phyloP scores from a whole-genome alignment of 2,113 vertebrate species.

The Cyprinodon tularosa region DNA sequence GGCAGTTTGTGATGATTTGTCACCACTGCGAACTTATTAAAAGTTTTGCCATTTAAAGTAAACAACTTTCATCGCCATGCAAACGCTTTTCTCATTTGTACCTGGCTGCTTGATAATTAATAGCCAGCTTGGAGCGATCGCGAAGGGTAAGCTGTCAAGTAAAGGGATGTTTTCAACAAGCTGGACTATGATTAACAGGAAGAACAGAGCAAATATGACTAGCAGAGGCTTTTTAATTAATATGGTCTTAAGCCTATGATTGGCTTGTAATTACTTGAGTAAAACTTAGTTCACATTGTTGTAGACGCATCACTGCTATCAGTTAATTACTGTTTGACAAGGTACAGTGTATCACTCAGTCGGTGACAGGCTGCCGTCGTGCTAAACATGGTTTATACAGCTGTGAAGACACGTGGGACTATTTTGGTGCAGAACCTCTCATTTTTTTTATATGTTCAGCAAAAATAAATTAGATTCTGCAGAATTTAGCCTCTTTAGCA shows the following conservation, averaged over 20 bases:
- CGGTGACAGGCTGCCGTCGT: constrained; percentile 71
- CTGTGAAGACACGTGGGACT: constrained; percentile 67
- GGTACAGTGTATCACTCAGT: constrained; percentile 73
- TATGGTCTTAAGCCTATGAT: constrained; percentile 38
- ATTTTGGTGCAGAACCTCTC: constrained; percentile 62
- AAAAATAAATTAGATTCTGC: constrained; percentile 56
- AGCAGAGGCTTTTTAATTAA: constrained; percentile 60
- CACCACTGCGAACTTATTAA: constrained; percentile 77
- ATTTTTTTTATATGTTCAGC: constrained; percentile 62
- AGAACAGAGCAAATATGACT: constrained; percentile 44
- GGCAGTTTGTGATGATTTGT: constrained; percentile 65
- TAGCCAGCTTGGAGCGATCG: constrained; percentile 39
- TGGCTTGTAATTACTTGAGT: constrained; percentile 54
- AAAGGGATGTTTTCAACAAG: constrained; percentile 37
- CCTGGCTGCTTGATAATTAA: constrained; percentile 61
- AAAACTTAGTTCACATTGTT: constrained; percentile 32
- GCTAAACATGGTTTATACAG: constrained; percentile 73
- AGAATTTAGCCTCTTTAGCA: constrained; percentile 73
- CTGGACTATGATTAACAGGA: constrained; percentile 55
- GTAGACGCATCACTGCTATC: constrained; percentile 64
- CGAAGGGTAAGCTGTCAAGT: constrained; percentile 49
- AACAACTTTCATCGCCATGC: constrained; percentile 52
- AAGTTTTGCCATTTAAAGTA: constrained; percentile 74
- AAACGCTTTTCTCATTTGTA: constrained; percentile 52
- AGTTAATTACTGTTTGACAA: constrained; percentile 80